Evolutionary conservation across 1,140 invertebrate species (phyloP).

Genomic region (Drosophila athabasca): DNA sequence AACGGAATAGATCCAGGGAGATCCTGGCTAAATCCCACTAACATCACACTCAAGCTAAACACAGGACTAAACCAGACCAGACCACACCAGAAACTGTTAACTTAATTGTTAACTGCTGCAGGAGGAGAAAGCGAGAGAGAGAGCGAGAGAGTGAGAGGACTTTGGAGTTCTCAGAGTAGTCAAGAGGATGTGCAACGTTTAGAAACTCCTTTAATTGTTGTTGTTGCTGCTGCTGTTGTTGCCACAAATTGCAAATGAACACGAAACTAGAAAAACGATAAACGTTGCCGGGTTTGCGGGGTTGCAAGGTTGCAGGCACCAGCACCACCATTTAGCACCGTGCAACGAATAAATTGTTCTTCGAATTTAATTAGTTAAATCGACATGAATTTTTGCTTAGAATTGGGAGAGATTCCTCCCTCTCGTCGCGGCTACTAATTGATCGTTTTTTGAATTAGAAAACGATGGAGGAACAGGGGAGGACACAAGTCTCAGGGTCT

Average conservation of each 20-base stretch:
- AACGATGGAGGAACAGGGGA: background rate
- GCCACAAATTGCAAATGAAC: slow-evolving; percentile 79
- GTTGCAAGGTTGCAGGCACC: slow-evolving; percentile 52
- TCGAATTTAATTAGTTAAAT: slow-evolving; percentile 74
- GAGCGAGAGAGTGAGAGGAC: background rate
- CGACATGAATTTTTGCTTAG: slow-evolving; percentile 19
- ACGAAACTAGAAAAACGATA: slow-evolving; percentile 70
- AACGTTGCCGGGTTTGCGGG: background rate
- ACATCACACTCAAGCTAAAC: slow-evolving; percentile 43
- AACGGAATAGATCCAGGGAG: too few relatives aligned
- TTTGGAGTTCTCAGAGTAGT: background rate
- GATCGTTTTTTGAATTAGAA: slow-evolving; percentile 41
- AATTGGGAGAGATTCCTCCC: background rate
- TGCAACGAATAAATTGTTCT: slow-evolving; percentile 62
- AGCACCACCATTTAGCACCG: slow-evolving; percentile 53
- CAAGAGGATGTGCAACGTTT: slow-evolving; percentile 52
- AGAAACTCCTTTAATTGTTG: slow-evolving; percentile 68
- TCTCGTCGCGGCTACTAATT: slow-evolving; percentile 33
- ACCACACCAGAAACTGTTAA: slow-evolving; percentile 58
- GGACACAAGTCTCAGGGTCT: background rate
- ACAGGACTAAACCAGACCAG: slow-evolving; percentile 1
- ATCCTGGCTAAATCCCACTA: slow-evolving; percentile 26
- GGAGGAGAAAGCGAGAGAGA: background rate
- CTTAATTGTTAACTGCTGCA: slow-evolving; percentile 70
- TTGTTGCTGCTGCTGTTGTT: slow-evolving; percentile 10